phyloP scores from a whole-genome alignment of 2,888 invertebrate species.

The Formica aserva region DNA sequence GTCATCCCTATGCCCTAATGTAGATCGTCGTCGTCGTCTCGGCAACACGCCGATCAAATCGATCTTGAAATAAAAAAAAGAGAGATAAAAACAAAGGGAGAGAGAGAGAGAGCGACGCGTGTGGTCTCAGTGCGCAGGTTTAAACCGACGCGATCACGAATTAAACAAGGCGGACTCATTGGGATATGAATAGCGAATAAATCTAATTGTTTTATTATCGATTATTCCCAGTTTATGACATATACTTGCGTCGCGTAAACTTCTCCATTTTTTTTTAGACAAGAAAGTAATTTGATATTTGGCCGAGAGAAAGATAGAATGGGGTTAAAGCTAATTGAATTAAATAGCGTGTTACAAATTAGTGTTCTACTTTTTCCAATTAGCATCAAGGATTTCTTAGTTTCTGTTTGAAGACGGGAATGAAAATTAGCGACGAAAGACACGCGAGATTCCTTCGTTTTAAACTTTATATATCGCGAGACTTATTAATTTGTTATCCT shows the following conservation, averaged over 20 bases:
- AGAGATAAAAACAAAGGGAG: neutral
- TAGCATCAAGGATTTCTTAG: neutral
- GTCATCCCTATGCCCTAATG: slow-evolving; percentile 3
- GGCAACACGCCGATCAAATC: slow-evolving; percentile 26
- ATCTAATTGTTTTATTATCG: slow-evolving; percentile 41
- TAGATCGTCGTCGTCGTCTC: slow-evolving; percentile 3
- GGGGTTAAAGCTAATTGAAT: slow-evolving; percentile 24
- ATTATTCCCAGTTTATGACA: neutral
- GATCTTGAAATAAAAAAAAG: slow-evolving; percentile 4
- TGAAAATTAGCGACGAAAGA: neutral
- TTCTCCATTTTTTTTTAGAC: neutral
- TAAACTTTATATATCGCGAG: neutral
- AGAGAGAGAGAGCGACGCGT: neutral
- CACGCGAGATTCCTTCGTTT: slow-evolving; percentile 11
- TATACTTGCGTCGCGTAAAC: neutral
- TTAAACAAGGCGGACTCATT: neutral
- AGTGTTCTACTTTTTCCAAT: slow-evolving; percentile 14
- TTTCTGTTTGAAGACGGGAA: neutral
- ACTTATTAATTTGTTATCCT: neutral
- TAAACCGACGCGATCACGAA: neutral
- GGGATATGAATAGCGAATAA: neutral
- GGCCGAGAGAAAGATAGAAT: slow-evolving; percentile 7
- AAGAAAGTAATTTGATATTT: neutral
- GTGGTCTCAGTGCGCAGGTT: neutral
- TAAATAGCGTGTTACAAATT: neutral